These are phyloP conservation scores for Parasteatoda lunata DNA, from an alignment of 2,888 invertebrate species.

Conservation along the genomic window DNA sequence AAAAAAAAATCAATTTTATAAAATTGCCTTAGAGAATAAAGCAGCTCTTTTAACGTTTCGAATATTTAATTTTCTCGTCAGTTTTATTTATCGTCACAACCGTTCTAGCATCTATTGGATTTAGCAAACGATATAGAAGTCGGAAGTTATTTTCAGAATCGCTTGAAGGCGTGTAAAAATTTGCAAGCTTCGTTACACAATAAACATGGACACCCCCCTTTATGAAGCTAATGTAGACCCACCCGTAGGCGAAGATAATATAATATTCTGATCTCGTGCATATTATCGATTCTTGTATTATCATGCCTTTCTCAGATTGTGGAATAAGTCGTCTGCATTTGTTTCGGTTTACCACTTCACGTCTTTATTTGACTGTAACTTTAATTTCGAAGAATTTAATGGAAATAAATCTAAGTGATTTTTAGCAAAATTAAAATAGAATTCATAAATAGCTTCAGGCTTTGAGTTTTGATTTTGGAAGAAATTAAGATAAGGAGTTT, in stretches of 20 bases:
- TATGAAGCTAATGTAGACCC: slow-evolving; percentile 24
- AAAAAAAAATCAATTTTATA: too few relatives aligned
- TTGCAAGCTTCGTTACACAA: slow-evolving; percentile 47
- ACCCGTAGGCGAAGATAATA: slow-evolving; percentile 34
- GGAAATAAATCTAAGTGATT: too few relatives aligned
- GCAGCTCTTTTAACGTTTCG: not conserved
- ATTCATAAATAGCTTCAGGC: not conserved
- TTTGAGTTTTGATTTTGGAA: not conserved
- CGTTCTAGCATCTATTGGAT: not conserved
- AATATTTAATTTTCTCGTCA: not conserved
- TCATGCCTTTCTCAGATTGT: not conserved
- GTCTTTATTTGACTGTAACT: not conserved
- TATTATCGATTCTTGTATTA: slow-evolving; percentile 32
- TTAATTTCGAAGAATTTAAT: not conserved
- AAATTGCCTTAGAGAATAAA: too few relatives aligned
- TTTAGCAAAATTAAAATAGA: not conserved
- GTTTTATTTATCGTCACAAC: not conserved
- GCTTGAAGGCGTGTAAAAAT: slow-evolving; percentile 20
- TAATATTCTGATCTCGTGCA: slow-evolving; percentile 38
- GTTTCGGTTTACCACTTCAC: not conserved
- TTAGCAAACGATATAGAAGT: not conserved
- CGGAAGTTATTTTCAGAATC: not conserved
- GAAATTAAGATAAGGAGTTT: not conserved
- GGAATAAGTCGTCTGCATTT: not conserved
- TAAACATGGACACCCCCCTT: slow-evolving; percentile 14